phyloP scores from a whole-genome alignment of 2,113 vertebrate species.

The Mustela nigripes region DNA sequence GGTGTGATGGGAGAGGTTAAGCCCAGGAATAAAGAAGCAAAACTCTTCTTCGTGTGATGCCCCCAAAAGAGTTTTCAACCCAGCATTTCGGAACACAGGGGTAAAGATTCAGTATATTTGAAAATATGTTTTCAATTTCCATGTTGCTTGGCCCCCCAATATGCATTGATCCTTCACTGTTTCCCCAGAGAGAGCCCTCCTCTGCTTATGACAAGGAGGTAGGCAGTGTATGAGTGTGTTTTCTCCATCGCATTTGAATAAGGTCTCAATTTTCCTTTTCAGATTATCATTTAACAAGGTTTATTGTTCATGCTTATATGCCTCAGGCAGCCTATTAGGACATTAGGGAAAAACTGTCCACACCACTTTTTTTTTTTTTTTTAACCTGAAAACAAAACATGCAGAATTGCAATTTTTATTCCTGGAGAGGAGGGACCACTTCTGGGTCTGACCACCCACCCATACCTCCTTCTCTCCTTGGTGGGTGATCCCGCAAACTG shows the following conservation, averaged over 20 bases:
- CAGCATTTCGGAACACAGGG: background rate
- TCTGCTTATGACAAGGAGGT: background rate
- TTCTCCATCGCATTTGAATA: conserved; percentile 29
- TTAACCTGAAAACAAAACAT: conserved; percentile 23
- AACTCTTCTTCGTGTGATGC: background rate
- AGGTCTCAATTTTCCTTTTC: conserved; percentile 48
- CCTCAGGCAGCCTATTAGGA: conserved; percentile 20
- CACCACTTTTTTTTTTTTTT: background rate
- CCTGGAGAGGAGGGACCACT: background rate
- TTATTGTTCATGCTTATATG: conserved; percentile 27
- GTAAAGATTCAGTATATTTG: background rate
- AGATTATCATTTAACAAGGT: conserved; percentile 53
- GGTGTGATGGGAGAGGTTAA: background rate
- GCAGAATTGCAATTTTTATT: conserved; percentile 13
- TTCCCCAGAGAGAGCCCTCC: background rate
- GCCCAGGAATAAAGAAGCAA: background rate
- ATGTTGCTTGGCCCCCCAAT: background rate
- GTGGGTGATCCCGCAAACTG: background rate
- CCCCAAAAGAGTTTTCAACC: background rate
- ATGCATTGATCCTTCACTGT: accelerated
- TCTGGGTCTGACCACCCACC: background rate
- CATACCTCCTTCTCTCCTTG: background rate
- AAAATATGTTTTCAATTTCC: background rate
- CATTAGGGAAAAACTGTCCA: background rate
- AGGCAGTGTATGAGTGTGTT: background rate